phyloP scores from a whole-genome alignment of 2,113 vertebrate species.

The Eudyptes chrysolophus region DNA sequence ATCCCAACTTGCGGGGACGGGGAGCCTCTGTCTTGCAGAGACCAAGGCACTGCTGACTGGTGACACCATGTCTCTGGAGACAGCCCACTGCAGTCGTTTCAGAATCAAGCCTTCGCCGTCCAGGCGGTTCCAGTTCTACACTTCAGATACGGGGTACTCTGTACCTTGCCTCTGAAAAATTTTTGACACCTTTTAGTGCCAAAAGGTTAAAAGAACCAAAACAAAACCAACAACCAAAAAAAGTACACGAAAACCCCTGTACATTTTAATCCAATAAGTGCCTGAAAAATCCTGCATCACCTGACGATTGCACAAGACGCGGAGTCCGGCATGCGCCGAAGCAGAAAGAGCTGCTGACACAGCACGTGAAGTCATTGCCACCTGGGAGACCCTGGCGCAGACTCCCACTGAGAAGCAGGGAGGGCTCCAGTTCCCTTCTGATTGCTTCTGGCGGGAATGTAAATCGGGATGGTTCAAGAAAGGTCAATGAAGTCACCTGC shows the following conservation, averaged over 20 bases:
- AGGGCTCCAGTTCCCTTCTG: neutral
- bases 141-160: neutral
- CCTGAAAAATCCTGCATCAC: neutral
- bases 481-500: neutral
- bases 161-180: neutral
- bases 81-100: neutral
- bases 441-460: neutral
- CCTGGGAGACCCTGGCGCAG: neutral
- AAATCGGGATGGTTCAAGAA: neutral
- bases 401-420: neutral
- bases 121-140: neutral
- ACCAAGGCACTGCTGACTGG: neutral
- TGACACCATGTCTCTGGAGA: neutral
- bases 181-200: neutral
- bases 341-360: neutral
- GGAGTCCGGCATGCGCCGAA: neutral
- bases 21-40: neutral
- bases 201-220: neutral
- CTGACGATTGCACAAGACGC: neutral
- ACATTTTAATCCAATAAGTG: neutral
- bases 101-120: neutral
- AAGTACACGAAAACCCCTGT: rapidly evolving
- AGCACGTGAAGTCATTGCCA: neutral
- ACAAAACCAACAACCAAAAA: neutral
- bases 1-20: neutral